Conservation (phyloP, 53 echinoderm and acorn worm genomes). For the Henricia sp. region DNA sequence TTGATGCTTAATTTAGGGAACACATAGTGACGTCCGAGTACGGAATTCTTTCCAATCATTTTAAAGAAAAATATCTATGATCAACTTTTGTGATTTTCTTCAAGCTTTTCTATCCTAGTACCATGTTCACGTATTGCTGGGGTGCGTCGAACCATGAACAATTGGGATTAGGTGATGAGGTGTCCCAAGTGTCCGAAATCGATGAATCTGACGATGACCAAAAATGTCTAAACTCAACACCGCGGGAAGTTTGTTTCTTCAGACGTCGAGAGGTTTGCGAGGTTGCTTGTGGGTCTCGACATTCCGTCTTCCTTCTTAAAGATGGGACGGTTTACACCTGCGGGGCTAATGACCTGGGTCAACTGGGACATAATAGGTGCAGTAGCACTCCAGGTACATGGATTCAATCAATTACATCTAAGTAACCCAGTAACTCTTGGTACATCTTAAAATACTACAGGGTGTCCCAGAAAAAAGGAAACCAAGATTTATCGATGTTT, state of each 20-base stretch:
- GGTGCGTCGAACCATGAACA: constrained; percentile 70
- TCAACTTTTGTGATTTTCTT: too few species aligned
- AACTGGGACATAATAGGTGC: constrained; percentile 81
- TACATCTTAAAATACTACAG: background rate
- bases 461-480: background rate
- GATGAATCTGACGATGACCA: background rate
- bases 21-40: too few species aligned
- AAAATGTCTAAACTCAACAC: constrained; percentile 10
- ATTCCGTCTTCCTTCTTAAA: constrained; percentile 77
- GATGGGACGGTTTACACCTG: constrained; percentile 93
- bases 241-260: constrained; percentile 58
- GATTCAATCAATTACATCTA: too few species aligned
- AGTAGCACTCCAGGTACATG: constrained; percentile 85
- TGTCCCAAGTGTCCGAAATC: background rate
- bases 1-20: too few species aligned
- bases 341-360: constrained; percentile 81
- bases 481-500: too few species aligned
- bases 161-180: constrained; percentile 64
- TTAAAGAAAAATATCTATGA: too few species aligned
- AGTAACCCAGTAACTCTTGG: background rate
- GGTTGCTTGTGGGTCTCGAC: constrained; percentile 71
- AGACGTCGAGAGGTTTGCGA: constrained; percentile 52
- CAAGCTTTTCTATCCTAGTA: too few species aligned
- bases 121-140: constrained; percentile 77
- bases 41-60: too few species aligned